Conservation (phyloP, 2,797 vertebrate genomes). For the Chaetodon trifasciatus region DNA sequence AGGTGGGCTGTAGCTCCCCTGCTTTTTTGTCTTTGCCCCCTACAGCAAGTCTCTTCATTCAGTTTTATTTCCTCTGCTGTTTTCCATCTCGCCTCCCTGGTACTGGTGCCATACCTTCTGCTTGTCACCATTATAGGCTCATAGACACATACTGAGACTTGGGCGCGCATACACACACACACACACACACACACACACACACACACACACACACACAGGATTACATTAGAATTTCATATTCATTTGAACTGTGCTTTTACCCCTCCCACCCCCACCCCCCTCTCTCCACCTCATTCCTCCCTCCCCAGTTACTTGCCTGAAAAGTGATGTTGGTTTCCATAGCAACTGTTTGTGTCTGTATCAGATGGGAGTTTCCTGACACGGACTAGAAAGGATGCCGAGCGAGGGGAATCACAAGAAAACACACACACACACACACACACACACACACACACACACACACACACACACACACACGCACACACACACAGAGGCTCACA, state of each 20-base stretch:
- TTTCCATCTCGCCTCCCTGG: constrained; percentile 42
- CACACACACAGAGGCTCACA: neutral
- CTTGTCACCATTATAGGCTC: constrained; percentile 58
- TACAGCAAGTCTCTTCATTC: constrained; percentile 51
- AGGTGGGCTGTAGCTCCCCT: constrained; percentile 55
- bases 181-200: neutral
- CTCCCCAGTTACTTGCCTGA: constrained; percentile 46
- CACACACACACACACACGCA: neutral
- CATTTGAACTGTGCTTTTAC: constrained; percentile 51
- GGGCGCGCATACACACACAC: neutral
- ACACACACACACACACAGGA: constrained; percentile 1
- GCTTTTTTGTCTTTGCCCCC: constrained; percentile 54
- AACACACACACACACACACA: neutral
- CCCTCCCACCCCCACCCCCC: neutral
- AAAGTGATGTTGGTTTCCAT: constrained; percentile 77
- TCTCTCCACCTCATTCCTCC: constrained; percentile 30
- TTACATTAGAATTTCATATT: constrained; percentile 54
- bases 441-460: neutral
- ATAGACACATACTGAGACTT: constrained; percentile 26
- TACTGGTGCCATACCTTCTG: constrained; percentile 25
- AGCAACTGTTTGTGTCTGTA: constrained; percentile 67
- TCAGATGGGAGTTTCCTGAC: constrained; percentile 69
- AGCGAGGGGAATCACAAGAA: constrained; percentile 46
- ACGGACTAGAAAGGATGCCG: constrained; percentile 50
- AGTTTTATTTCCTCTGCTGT: constrained; percentile 42